Evolutionary conservation across 2,888 invertebrate genomes (phyloP), one percentile per base, ranked within the genome.

Genomic region (Balanococcus diminutus): DNA sequence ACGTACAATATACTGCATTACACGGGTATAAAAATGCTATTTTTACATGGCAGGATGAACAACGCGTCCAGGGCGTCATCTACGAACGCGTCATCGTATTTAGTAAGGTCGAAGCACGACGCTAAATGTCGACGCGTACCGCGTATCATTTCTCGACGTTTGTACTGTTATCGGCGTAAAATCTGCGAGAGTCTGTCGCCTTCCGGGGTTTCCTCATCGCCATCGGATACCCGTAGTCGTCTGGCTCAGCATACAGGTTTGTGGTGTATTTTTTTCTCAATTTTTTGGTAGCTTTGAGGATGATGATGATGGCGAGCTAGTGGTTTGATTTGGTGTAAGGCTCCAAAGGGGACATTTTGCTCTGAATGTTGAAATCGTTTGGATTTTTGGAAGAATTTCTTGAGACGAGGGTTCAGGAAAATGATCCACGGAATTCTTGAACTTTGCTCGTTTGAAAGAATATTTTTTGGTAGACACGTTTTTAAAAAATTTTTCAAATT

Each of bases 91-190:
- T 56, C 83, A 61, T 61, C 83, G 83, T 61, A 84, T 84, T 84
- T 36, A 84, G 83, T 84, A 61, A 14, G 19, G 19, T 84, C 83
- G 67, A 84, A 67, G 39, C 83, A 84, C 83, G 39, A 84, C 83
- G 67, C 36, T 61, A 84, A 84, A 84, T 84, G 83, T 84, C 83
- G 83, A 84, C 83, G 83, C 83, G 83, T 84, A 67, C 83, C 83
- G 83, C 83, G 83, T 19, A 84, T 84, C 67, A 84, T 84, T 39
- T 84, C 83, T 19, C 25, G 83, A 32, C 61, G 83, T 9, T 67
- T 84, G 31, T 61, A 84, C 16, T 61, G 56, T 31, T 61, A 84
- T 36, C 83, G 83, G 4, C 61, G 56, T 61, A 84, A 84, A 61
- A 16, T 67, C 25, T 16, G 28, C 67, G 67, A 67, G n/a, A 67